These are phyloP conservation scores for Cantharis nigra DNA, from an alignment of 2,888 invertebrate genomes.

Conservation along the genomic window DNA sequence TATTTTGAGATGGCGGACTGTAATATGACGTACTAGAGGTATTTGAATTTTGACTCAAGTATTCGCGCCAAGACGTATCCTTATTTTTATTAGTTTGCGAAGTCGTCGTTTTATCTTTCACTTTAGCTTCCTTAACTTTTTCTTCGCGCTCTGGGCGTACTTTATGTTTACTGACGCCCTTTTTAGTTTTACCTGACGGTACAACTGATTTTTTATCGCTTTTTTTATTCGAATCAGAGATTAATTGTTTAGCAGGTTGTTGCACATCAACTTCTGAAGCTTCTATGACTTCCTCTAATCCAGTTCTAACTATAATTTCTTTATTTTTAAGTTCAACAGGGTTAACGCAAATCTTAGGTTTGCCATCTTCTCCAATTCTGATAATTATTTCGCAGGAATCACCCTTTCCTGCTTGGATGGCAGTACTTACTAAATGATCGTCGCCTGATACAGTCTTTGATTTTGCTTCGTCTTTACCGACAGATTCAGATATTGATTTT, in stretches of 20 bases:
- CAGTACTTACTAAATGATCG: neutral
- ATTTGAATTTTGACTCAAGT: slow-evolving; percentile 45
- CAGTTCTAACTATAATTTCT: slow-evolving; percentile 10
- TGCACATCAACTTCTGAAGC: neutral
- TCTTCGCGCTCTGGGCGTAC: slow-evolving; percentile 5
- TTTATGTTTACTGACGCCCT: neutral
- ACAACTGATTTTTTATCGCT: slow-evolving; percentile 7
- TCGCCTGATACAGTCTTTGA: neutral
- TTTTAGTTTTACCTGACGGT: neutral
- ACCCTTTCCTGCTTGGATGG: slow-evolving; percentile 3
- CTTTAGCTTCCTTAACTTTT: slow-evolving; percentile 5
- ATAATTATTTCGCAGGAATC: slow-evolving; percentile 50
- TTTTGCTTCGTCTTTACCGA: neutral
- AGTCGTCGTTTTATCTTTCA: neutral
- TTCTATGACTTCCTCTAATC: neutral
- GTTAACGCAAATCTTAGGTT: slow-evolving; percentile 44
- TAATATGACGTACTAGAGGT: slow-evolving; percentile 50
- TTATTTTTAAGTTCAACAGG: slow-evolving; percentile 4
- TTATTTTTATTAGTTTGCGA: neutral
- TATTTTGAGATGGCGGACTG: slow-evolving; percentile 44
- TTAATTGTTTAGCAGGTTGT: neutral
- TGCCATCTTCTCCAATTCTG: slow-evolving; percentile 45
- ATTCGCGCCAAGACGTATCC: slow-evolving; percentile 44
- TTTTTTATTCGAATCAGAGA: neutral
- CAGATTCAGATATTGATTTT: neutral